Conservation (phyloP, 2,888 invertebrate species). For the Acanthosepion pharaonis region DNA sequence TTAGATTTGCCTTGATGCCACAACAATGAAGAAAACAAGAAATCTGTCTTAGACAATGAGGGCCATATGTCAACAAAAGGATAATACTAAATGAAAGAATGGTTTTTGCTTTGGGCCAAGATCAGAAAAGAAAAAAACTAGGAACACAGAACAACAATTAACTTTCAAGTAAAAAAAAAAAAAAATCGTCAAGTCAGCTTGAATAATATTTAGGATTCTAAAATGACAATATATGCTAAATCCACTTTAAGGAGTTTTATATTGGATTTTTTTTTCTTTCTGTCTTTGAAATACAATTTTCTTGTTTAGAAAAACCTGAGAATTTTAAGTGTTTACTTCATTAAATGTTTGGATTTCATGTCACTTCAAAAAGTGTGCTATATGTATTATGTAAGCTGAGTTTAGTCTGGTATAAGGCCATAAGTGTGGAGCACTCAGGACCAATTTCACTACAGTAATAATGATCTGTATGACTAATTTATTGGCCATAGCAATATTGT, state of each 20-base stretch:
- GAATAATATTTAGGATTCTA: not conserved
- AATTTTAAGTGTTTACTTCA: not conserved
- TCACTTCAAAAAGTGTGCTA: not conserved
- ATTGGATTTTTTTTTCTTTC: not conserved
- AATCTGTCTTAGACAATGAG: not conserved
- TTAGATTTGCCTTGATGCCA: not conserved
- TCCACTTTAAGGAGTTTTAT: no score
- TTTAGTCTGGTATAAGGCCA: not conserved
- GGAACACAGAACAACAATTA: not conserved
- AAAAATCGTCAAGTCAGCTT: conserved; percentile 15
- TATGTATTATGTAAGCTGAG: not conserved
- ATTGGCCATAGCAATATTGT: no score
- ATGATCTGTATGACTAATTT: no score
- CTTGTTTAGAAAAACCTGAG: not conserved
- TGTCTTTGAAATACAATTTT: not conserved
- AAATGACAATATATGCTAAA: not conserved
- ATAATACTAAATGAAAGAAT: not conserved
- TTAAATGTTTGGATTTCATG: no score
- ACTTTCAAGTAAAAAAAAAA: not conserved
- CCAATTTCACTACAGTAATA: no score
- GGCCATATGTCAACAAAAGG: not conserved
- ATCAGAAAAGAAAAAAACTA: not conserved
- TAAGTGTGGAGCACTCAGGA: no score
- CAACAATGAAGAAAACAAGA: not conserved
- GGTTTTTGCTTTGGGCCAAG: not conserved